Evolutionary conservation across 2,888 invertebrate species (phyloP).

Genomic region (Machimus atricapillus): DNA sequence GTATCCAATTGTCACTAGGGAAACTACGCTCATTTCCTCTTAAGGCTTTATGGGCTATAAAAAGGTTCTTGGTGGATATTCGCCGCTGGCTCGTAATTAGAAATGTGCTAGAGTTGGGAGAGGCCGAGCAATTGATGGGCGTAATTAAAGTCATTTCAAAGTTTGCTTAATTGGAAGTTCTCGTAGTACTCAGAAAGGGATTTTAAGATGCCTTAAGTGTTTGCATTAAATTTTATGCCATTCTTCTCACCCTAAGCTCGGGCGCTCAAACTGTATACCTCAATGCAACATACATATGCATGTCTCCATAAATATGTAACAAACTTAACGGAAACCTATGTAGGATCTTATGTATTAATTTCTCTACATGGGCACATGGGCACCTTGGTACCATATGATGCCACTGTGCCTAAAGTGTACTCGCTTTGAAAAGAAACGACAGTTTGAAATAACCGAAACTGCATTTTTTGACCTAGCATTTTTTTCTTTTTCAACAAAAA

Average conservation of each 20-base stretch:
- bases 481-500: no score
- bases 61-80: background rate
- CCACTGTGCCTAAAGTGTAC: no score
- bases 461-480: no score
- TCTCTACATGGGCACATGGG: no score
- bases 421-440: no score
- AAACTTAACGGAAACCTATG: no score
- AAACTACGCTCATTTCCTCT: background rate
- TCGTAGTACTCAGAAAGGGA: background rate
- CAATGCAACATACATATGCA: no score
- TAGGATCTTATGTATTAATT: no score
- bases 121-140: background rate
- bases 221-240: background rate
- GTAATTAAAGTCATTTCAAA: background rate
- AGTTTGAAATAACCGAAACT: no score
- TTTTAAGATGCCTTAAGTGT: background rate
- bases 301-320: no score
- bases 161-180: background rate
- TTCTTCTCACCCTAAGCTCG: background rate
- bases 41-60: background rate
- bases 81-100: background rate
- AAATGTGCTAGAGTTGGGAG: background rate
- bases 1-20: background rate
- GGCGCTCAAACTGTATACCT: no score
- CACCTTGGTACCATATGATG: no score